phyloP scores from a whole-genome alignment of 2,797 vertebrate species.

The Bucorvus abyssinicus region DNA sequence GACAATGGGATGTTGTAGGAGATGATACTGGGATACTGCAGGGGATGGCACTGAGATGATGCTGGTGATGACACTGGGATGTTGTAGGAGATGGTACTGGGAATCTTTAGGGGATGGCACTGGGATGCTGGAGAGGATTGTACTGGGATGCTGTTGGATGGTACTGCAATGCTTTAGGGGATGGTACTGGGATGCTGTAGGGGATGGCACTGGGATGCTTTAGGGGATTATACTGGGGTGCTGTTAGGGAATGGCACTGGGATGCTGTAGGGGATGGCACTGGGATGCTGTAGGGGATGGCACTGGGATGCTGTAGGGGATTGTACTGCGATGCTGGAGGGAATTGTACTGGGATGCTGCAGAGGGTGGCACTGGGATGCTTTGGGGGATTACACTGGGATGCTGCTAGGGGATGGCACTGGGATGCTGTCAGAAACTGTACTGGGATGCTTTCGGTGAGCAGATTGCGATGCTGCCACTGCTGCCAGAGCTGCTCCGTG shows the following conservation, averaged over 20 bases:
- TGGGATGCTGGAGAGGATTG: not conserved
- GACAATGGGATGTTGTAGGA: not conserved
- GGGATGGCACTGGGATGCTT: not conserved
- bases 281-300: not conserved
- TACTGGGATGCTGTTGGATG: not conserved
- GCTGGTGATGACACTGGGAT: fast-evolving
- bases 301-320: not conserved
- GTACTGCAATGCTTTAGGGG: not conserved
- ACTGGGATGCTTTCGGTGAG: too few species aligned
- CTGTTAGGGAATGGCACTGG: not conserved
- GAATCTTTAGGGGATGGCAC: not conserved
- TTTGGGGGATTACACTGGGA: not conserved
- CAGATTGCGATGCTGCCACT: not conserved
- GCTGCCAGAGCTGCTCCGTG: not conserved
- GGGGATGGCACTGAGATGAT: fast-evolving
- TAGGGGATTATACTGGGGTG: not conserved
- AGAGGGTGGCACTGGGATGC: too few species aligned
- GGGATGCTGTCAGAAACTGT: not conserved
- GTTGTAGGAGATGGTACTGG: not conserved
- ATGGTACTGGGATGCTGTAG: not conserved
- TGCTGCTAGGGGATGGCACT: not conserved
- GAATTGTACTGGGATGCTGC: not conserved
- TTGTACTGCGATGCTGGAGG: too few species aligned
- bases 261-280: not conserved
- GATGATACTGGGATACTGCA: not conserved